phyloP scores from a whole-genome alignment of 2,113 vertebrate genomes.

The Polypterus senegalus region DNA sequence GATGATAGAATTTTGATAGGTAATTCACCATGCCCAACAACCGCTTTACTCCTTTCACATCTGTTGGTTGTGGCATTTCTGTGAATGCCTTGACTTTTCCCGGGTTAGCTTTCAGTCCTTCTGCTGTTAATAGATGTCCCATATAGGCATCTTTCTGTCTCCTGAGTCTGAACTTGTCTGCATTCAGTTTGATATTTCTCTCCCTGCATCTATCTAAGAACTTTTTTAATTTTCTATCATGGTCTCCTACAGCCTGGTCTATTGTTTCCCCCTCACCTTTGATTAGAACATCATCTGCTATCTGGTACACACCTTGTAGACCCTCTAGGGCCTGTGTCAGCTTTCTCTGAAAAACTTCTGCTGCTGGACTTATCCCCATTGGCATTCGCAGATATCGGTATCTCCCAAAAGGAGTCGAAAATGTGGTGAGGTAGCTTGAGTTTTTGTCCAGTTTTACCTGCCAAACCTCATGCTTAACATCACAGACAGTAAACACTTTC shows the following conservation, averaged over 20 bases:
- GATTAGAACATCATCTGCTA: neutral
- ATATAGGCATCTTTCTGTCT: constrained; percentile 9
- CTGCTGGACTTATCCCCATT: too few species aligned
- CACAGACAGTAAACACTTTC: constrained; percentile 13
- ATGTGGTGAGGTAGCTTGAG: neutral
- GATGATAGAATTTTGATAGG: constrained; percentile 8
- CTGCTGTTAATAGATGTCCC: constrained; percentile 8
- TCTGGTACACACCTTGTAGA: too few species aligned
- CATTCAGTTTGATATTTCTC: constrained; percentile 5
- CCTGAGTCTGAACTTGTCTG: constrained; percentile 10
- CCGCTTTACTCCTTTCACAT: constrained; percentile 15
- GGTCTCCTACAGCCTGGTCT: constrained; percentile 2
- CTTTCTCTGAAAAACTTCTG: too few species aligned
- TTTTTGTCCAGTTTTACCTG: constrained; percentile 1
- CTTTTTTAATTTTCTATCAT: constrained; percentile 12
- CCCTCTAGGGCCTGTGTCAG: too few species aligned
- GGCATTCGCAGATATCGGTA: too few species aligned
- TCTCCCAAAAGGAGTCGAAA: too few species aligned
- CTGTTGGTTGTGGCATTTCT: constrained; percentile 12
- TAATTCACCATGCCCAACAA: constrained; percentile 15
- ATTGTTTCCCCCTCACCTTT: constrained; percentile 14
- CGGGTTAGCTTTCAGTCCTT: constrained; percentile 8
- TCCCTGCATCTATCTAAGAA: constrained; percentile 13
- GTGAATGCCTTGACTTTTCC: constrained; percentile 9
- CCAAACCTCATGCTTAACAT: neutral